These are phyloP conservation scores for Otolemur garnettii DNA, from an alignment of 2,113 vertebrate species.

Conservation along the genomic window DNA sequence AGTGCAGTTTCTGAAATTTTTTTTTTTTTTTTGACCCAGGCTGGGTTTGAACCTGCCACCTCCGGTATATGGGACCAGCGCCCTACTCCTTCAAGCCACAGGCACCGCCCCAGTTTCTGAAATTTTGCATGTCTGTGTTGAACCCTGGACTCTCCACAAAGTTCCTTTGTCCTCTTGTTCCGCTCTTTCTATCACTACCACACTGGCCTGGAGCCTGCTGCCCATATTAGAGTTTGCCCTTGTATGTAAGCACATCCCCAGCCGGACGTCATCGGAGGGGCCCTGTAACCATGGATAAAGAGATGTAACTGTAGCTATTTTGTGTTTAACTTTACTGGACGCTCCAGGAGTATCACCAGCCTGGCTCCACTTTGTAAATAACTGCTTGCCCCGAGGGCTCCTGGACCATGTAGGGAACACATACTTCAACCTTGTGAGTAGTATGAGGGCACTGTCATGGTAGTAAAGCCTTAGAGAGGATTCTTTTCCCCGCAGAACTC, in stretches of 20 bases:
- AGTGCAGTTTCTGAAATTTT: neutral
- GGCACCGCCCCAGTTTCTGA: neutral
- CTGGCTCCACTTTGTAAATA: neutral
- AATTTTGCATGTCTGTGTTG: too few species aligned
- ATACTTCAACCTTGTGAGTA: neutral
- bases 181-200: neutral
- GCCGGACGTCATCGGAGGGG: neutral
- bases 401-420: neutral
- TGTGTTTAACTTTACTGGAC: neutral
- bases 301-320: neutral
- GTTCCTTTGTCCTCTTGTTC: rapidly evolving
- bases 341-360: neutral
- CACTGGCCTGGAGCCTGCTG: neutral
- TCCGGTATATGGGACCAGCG: too few species aligned
- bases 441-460: rapidly evolving
- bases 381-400: neutral
- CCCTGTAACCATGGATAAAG: neutral
- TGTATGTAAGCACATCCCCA: neutral
- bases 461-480: neutral
- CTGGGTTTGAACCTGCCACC: too few species aligned
- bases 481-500: neutral
- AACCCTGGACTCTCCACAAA: neutral
- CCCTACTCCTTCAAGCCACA: too few species aligned
- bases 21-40: too few species aligned
- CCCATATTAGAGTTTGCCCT: too few species aligned